phyloP scores from a whole-genome alignment of 2,797 vertebrate species.

The Neoniphon sammara region DNA sequence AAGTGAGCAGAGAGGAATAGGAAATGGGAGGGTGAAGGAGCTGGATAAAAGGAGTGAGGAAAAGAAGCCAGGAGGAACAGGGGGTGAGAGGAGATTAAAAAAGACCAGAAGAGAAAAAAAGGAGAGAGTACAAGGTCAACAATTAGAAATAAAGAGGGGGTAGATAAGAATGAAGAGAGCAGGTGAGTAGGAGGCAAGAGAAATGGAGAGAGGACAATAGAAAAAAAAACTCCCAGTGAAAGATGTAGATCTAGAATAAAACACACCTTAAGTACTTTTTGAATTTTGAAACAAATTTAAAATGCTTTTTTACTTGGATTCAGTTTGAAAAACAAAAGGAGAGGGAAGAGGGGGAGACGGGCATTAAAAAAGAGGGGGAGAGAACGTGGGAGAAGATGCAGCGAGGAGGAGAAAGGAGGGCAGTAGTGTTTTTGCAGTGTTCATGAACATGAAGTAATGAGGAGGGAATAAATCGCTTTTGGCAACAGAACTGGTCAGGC shows the following conservation, averaged over 20 bases:
- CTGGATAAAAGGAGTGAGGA: too few relatives aligned
- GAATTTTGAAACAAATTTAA: background rate
- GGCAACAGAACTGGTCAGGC: conserved; percentile 72
- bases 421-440: conserved; percentile 73
- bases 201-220: background rate
- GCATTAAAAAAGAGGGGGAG: background rate
- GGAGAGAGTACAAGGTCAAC: background rate
- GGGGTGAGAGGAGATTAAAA: conserved; percentile 34
- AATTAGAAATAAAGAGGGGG: conserved; percentile 1
- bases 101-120: conserved; percentile 11
- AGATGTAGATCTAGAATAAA: background rate
- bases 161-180: conserved; percentile 4
- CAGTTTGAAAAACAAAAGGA: too few relatives aligned
- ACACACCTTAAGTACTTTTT: too few relatives aligned
- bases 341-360: conserved; percentile 16
- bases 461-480: conserved; percentile 72
- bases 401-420: conserved; percentile 58
- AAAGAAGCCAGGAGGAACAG: conserved; percentile 47
- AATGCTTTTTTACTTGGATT: background rate
- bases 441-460: conserved; percentile 84
- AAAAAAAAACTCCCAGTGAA: background rate
- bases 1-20: conserved; percentile 54
- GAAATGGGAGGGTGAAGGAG: conserved; percentile 55
- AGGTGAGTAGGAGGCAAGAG: conserved; percentile 14
- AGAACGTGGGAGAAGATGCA: background rate